Conservation (phyloP, 2,888 invertebrate species). For the Synergus umbraculus region DNA sequence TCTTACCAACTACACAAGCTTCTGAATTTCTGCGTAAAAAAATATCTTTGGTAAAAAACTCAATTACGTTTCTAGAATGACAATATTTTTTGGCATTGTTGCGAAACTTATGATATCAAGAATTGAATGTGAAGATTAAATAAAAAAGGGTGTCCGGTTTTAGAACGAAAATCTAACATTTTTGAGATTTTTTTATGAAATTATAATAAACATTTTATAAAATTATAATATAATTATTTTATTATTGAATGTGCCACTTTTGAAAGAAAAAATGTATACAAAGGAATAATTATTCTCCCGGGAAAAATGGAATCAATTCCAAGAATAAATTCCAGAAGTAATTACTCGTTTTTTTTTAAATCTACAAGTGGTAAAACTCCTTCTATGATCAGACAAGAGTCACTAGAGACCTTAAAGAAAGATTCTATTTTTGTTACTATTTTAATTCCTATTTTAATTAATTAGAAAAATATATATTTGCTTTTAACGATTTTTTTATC, state of each 20-base stretch:
- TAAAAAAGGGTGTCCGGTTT: background rate
- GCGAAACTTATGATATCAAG: background rate
- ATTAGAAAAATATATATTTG: background rate
- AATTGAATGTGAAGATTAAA: background rate
- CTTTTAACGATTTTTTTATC: too few relatives aligned
- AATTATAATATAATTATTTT: too few relatives aligned
- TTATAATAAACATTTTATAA: too few relatives aligned
- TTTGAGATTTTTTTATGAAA: too few relatives aligned
- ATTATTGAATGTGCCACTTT: too few relatives aligned
- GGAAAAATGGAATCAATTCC: background rate
- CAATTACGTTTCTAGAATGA: constrained; percentile 10
- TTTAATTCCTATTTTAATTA: background rate
- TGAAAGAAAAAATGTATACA: background rate
- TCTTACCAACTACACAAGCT: background rate
- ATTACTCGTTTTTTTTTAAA: background rate
- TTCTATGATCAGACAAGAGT: background rate
- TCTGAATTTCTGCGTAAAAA: background rate
- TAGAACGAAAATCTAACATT: background rate
- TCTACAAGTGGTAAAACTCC: background rate
- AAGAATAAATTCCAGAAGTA: constrained; percentile 1
- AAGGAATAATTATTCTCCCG: background rate
- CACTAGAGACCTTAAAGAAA: background rate
- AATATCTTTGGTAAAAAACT: background rate
- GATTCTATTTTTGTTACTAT: background rate
- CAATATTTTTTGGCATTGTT: background rate